Evolutionary conservation across 2,888 invertebrate genomes (phyloP).

Genomic region (Coelopa pilipes): DNA sequence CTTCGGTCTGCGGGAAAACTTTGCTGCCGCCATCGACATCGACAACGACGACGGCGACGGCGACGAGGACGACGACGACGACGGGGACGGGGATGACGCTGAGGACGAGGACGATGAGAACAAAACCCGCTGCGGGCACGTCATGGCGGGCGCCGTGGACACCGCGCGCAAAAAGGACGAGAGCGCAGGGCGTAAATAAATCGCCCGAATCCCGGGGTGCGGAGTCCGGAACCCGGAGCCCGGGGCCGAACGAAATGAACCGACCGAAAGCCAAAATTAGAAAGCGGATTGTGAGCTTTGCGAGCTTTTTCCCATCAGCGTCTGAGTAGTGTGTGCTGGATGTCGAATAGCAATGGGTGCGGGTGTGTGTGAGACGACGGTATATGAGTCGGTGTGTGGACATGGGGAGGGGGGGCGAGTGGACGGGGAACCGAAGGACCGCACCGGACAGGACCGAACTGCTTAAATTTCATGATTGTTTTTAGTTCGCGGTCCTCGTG

Average conservation of each 20-base stretch:
- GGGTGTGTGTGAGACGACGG: conserved; percentile 1
- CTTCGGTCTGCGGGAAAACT: conserved; percentile 1
- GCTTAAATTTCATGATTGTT: conserved; percentile 32
- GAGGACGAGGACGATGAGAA: too few species aligned
- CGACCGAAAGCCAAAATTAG: conserved; percentile 26
- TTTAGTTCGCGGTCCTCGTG: neutral
- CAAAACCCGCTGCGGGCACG: too few species aligned
- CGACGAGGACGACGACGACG: too few species aligned
- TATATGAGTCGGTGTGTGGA: conserved; percentile 8
- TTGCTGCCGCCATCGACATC: conserved; percentile 2
- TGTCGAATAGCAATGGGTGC: too few species aligned
- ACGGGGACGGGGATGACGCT: too few species aligned
- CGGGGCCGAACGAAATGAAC: conserved; percentile 16
- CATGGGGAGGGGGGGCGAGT: too few species aligned
- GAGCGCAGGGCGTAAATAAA: conserved; percentile 14
- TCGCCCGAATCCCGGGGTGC: conserved; percentile 1
- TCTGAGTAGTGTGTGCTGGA: too few species aligned
- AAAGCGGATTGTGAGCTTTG: conserved; percentile 30
- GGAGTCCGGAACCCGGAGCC: neutral
- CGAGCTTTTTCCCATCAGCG: too few species aligned
- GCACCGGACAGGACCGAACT: neutral
- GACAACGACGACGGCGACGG: too few species aligned
- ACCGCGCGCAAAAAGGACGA: conserved; percentile 18
- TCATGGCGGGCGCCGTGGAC: neutral
- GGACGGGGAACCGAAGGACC: neutral